Percentiles rank a stretch among this genome's conserved stretches.
phyloP scores from a whole-genome alignment of 92 coral and sea anemone species.

The Isaurus tuberculatus region DNA sequence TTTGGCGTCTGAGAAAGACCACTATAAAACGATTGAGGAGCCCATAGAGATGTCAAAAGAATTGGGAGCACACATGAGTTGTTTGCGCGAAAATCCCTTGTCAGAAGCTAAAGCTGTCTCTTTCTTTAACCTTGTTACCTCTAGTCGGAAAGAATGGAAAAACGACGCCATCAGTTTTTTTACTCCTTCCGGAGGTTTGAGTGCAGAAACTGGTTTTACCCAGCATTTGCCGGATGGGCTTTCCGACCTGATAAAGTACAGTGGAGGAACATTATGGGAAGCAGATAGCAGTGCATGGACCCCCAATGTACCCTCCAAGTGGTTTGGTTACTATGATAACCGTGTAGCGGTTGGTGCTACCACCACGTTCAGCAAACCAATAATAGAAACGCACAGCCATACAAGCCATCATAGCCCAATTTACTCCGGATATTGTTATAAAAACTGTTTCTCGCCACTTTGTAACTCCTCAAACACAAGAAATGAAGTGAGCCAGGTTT shows the following conservation, averaged over 20 bases:
- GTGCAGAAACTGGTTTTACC: background rate
- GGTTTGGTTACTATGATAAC: background rate
- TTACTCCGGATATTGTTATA: background rate
- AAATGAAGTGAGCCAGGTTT: background rate
- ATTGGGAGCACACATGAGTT: background rate
- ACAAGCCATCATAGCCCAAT: background rate
- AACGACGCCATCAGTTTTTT: background rate
- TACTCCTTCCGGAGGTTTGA: background rate
- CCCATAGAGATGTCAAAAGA: background rate
- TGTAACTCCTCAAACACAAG: conserved; percentile 27
- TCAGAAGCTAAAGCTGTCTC: background rate
- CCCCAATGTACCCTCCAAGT: background rate
- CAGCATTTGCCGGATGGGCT: background rate
- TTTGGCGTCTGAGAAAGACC: background rate
- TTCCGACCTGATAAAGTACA: background rate
- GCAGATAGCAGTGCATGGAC: background rate
- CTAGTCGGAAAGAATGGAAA: background rate
- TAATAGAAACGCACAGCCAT: background rate
- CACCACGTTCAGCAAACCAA: background rate
- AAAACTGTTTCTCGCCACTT: background rate
- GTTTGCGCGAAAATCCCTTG: conserved; percentile 5
- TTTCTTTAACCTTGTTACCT: background rate
- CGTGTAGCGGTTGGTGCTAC: background rate
- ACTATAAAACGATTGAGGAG: background rate
- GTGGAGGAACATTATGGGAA: background rate